phyloP scores from a whole-genome alignment of 2,797 vertebrate species.

The Micromesistius poutassou region DNA sequence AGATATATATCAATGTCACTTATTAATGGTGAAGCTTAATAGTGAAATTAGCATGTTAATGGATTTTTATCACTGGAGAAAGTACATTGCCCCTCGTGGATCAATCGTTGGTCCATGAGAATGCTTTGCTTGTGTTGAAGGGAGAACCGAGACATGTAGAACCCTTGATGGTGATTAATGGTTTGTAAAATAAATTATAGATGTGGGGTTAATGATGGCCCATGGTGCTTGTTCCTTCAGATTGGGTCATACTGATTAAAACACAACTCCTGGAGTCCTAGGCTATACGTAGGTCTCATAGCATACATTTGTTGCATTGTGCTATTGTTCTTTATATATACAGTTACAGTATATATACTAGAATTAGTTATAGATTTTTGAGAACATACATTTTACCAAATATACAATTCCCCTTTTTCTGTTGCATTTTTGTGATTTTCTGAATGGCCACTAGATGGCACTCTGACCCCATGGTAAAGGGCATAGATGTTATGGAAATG shows the following conservation, averaged over 20 bases:
- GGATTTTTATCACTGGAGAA: slow-evolving; percentile 53
- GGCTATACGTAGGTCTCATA: neutral
- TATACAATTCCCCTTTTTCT: neutral
- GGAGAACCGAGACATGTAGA: slow-evolving; percentile 25
- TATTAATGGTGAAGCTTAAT: slow-evolving; percentile 55
- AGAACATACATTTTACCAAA: neutral
- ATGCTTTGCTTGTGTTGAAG: slow-evolving; percentile 32
- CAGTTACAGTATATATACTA: neutral
- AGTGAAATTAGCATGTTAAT: slow-evolving; percentile 62
- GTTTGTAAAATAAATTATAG: slow-evolving; percentile 34
- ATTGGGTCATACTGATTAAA: slow-evolving; percentile 13
- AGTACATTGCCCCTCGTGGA: slow-evolving; percentile 36
- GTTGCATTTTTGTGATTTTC: neutral
- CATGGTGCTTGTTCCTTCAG: slow-evolving; percentile 15
- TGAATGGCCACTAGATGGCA: slow-evolving; percentile 58
- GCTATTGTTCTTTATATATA: neutral
- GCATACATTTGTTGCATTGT: neutral
- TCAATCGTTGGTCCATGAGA: slow-evolving; percentile 36
- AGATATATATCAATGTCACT: slow-evolving; percentile 49
- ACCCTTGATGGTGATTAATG: slow-evolving; percentile 44
- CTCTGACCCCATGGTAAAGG: slow-evolving; percentile 47
- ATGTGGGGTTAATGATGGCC: slow-evolving; percentile 31
- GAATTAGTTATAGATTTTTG: neutral
- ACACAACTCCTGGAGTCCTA: neutral
- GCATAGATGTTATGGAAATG: slow-evolving; percentile 47